Evolutionary conservation across 2,888 invertebrate genomes (phyloP), one percentile per base, ranked within the genome.

Genomic region (Coenonympha arcania): DNA sequence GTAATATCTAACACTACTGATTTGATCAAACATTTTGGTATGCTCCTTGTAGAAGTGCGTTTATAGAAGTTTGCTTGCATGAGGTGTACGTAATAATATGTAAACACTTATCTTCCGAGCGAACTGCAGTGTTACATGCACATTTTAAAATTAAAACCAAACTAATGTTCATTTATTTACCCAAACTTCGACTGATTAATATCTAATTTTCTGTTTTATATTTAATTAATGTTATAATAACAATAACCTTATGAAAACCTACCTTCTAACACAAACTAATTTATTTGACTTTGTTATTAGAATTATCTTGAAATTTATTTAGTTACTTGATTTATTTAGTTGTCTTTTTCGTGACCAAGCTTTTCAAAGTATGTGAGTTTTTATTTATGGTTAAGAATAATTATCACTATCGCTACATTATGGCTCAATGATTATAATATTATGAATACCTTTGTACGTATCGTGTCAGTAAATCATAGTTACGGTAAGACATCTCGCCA

Each of bases 11-110:
- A 70, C 73, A 69, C 72, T 71, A 67, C 72, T 73, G n/a, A n/a
- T n/a, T 62, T 68, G 72, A 68, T 71, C 66, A 67, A 66, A 63
- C 67, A 61, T 63, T 66, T 64, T 62, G 61, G 61, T 61, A 65
- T 72, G 63, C 76, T 75, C 73, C 72, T 74, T 70, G 69, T 71
- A 72, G 74, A 78, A 72, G 74, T 75, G 73, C 72, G 73, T 69
- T 73, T 72, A 70, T 69, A 63, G 60, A 68, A 63, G 61, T 63
- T 67, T 68, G 67, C 65, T 67, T 63, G 58, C 65, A 58, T 62
- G 59, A 57, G 46, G 41, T 45, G 52, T 58, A 56, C 51, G 48
- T 47, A n/a, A n/a, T n/a, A n/a, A n/a, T n/a, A 39, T 24, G 24
- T 39, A 56, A n/a, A n/a, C n/a, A n/a, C n/a, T n/a, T n/a, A n/a